Conservation (phyloP, 1,140 invertebrate species). For the Micrasema minimum region DNA sequence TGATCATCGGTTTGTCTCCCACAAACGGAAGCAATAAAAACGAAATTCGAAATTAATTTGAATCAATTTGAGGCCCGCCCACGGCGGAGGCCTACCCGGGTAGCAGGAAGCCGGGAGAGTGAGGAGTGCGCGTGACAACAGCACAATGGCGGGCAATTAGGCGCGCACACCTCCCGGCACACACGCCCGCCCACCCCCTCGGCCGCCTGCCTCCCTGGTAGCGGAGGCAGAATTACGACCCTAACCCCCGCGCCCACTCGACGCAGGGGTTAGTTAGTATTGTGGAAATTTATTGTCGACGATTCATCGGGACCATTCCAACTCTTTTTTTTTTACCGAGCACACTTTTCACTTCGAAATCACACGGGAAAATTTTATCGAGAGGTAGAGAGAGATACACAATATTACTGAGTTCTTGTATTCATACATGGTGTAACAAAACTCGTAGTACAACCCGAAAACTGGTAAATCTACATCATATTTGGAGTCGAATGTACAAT, state of each 20-base stretch:
- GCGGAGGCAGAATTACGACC: slow-evolving; percentile 15
- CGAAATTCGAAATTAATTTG: slow-evolving; percentile 13
- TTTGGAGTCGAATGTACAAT: too few species aligned
- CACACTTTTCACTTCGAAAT: too few species aligned
- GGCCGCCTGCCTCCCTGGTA: not conserved
- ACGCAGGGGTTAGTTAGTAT: not conserved
- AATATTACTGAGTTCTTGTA: too few species aligned
- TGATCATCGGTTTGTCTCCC: too few species aligned
- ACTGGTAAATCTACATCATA: too few species aligned
- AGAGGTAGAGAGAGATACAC: too few species aligned
- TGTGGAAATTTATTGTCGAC: slow-evolving; percentile 15
- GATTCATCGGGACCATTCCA: slow-evolving; percentile 3
- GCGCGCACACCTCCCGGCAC: slow-evolving; percentile 18
- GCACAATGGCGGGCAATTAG: slow-evolving; percentile 51
- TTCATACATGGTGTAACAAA: too few species aligned
- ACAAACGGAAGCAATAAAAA: slow-evolving; percentile 24
- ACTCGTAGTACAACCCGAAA: too few species aligned
- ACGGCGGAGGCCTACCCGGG: slow-evolving; percentile 20
- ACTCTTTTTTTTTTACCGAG: too few species aligned
- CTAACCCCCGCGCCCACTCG: slow-evolving; percentile 3
- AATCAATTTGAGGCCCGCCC: not conserved
- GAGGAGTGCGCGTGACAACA: slow-evolving; percentile 42
- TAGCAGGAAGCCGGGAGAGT: slow-evolving; percentile 21
- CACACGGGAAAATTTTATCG: too few species aligned
- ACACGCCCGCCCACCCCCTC: slow-evolving; percentile 4